Conservation (phyloP, 2,113 vertebrate genomes). For the Thamnaconus septentrionalis region DNA sequence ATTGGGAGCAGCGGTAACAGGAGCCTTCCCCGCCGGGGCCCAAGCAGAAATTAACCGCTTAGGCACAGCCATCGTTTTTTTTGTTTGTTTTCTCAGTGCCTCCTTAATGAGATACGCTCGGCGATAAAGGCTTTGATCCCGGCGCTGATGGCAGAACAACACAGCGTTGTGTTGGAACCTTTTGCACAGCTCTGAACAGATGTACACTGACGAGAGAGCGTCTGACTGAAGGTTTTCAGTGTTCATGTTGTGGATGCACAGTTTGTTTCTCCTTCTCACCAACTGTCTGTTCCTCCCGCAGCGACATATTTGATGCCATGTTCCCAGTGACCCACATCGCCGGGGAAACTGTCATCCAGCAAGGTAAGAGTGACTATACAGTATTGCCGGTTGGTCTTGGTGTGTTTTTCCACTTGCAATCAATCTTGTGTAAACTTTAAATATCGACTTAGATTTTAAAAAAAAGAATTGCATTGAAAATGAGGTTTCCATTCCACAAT, state of each 20-base stretch:
- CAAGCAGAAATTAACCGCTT: conserved; percentile 60
- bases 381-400: too few species aligned
- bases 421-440: neutral
- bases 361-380: conserved; percentile 76
- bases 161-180: conserved; percentile 17
- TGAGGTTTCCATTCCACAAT: too few species aligned
- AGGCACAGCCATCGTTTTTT: conserved; percentile 36
- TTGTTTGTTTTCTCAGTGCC: conserved; percentile 59
- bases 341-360: conserved; percentile 95
- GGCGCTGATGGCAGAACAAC: conserved; percentile 13
- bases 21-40: conserved; percentile 44
- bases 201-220: conserved; percentile 11
- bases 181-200: neutral
- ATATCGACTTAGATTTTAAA: too few species aligned
- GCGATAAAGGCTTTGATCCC: conserved; percentile 45
- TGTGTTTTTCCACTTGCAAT: neutral
- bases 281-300: conserved; percentile 49
- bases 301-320: conserved; percentile 99
- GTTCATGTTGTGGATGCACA: neutral
- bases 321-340: conserved; percentile 96
- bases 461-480: too few species aligned
- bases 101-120: conserved; percentile 33
- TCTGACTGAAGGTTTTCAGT: conserved; percentile 3
- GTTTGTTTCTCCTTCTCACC: too few species aligned
- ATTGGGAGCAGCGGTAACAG: conserved; percentile 53